These are phyloP conservation scores for Thrips palmi DNA, from an alignment of 1,140 invertebrate genomes.

Conservation along the genomic window DNA sequence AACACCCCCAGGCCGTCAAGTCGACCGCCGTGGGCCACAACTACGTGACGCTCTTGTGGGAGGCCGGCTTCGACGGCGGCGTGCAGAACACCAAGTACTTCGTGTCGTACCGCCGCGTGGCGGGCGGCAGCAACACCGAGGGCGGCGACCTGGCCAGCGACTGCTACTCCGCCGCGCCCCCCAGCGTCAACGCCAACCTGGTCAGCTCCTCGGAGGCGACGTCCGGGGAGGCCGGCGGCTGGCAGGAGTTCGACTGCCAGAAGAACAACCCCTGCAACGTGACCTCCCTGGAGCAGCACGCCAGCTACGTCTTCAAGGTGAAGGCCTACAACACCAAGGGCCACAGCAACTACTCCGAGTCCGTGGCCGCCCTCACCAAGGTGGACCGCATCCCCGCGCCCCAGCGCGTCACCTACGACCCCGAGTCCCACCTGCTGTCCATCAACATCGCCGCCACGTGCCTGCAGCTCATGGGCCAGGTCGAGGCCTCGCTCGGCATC, in stretches of 20 bases:
- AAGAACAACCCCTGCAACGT: slow-evolving; percentile 74
- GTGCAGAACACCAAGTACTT: slow-evolving; percentile 68
- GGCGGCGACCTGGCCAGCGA: slow-evolving; percentile 19
- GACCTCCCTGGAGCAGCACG: slow-evolving; percentile 60
- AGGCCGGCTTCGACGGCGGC: slow-evolving; percentile 78
- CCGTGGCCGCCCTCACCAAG: slow-evolving; percentile 54
- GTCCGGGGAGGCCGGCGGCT: slow-evolving; percentile 40
- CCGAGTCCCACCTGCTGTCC: slow-evolving; percentile 45
- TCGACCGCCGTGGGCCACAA: slow-evolving; percentile 51
- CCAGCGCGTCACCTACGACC: slow-evolving; percentile 62
- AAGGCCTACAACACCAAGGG: slow-evolving; percentile 73
- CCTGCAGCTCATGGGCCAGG: slow-evolving; percentile 46
- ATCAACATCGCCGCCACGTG: slow-evolving; percentile 61
- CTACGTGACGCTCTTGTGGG: slow-evolving; percentile 61
- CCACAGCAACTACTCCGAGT: slow-evolving; percentile 65
- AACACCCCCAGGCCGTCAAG: slow-evolving; percentile 50
- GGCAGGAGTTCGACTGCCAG: slow-evolving; percentile 67
- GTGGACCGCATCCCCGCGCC: slow-evolving; percentile 68
- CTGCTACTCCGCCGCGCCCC: slow-evolving; percentile 13
- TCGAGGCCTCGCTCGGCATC: slow-evolving; percentile 32
- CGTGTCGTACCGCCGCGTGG: slow-evolving; percentile 50
- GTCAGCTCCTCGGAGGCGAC: slow-evolving; percentile 24
- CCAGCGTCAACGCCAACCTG: slow-evolving; percentile 37
- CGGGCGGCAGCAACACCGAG: slow-evolving; percentile 26
- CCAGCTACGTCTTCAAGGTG: slow-evolving; percentile 63